Evolutionary conservation across 2,113 vertebrate species (phyloP), one percentile per base, ranked within the genome.

Genomic region (Grallaria varia): DNA sequence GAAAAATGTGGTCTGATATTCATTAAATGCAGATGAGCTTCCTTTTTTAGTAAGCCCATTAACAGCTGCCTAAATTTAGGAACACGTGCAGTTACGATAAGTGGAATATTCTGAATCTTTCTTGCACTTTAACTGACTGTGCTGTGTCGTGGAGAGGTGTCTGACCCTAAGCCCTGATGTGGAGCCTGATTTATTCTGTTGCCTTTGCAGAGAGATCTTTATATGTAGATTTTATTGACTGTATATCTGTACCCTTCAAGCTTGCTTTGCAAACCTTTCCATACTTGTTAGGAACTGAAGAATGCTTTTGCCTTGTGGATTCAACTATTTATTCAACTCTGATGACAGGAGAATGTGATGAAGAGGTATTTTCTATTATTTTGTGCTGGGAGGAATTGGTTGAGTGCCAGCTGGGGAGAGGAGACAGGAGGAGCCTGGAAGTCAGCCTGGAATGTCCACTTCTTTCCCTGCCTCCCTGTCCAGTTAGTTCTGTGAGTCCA

Each of bases 1-100:
- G 66, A 37, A 87, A 84, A 94, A 87, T 76, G 31, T 59, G 39
- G n/a, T 56, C 37, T 95, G 84, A 74, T 76, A 27, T 87, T 93
- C 81, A 87, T 95, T 79, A 94, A 87, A 82, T 93, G 91, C 74
- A 95, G 59, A 91, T 93, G 74, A 87, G 37, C 28, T 82, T 89
- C 89, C 69, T 69, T 90, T 93, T 92, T 85, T 89, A 94, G 82
- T 58, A 83, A 93, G 78, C 50, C 45, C n/a, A n/a, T 77, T 66
- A 91, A 67, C 71, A 83, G 74, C 87, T 79, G 71, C 27, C 93
- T 96, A 87, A 90, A 93, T 94, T 94, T 97, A 95, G 94, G 63
- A 88, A 45, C 59, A 53, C 7, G 14, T 62, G 85, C 88, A 69
- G 40, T 87, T 83, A 56, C 14, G 77, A 11, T 77, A 52, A 71